These are phyloP conservation scores for Poicephalus meyeri DNA, from an alignment of 2,113 vertebrate genomes.

Conservation along the genomic window DNA sequence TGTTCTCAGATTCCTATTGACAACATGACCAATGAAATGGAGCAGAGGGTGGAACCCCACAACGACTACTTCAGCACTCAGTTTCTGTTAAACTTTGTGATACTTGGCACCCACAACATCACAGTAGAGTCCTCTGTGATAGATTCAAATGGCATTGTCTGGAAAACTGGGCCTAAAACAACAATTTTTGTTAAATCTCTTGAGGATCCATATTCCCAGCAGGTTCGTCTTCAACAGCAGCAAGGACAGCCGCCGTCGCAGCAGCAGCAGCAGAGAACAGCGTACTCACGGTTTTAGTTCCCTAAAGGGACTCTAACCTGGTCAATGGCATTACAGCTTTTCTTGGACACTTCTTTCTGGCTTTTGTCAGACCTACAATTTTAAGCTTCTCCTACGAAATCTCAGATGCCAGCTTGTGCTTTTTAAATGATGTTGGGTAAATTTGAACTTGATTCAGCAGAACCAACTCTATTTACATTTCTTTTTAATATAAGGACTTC, in stretches of 20 bases:
- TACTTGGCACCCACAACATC: slow-evolving; percentile 91
- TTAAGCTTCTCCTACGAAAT: not conserved
- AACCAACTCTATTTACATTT: not conserved
- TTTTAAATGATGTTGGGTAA: not conserved
- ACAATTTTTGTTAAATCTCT: slow-evolving; percentile 91
- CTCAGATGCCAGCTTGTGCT: not conserved
- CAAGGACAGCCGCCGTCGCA: slow-evolving; percentile 77
- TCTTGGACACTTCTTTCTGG: not conserved
- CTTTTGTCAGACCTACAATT: not conserved
- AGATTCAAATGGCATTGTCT: slow-evolving; percentile 89
- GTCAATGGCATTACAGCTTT: not conserved
- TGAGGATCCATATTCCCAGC: slow-evolving; percentile 94
- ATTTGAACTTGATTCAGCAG: not conserved
- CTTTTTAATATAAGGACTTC: not conserved
- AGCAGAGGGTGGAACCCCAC: slow-evolving; percentile 95
- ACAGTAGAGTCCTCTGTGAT: slow-evolving; percentile 94
- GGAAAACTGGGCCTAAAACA: slow-evolving; percentile 93
- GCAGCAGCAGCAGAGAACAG: slow-evolving; percentile 76
- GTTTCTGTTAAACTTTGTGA: slow-evolving; percentile 91
- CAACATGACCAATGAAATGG: slow-evolving; percentile 90
- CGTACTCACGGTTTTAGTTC: slow-evolving; percentile 73
- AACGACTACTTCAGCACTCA: slow-evolving; percentile 99
- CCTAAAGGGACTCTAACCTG: not conserved
- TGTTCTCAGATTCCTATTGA: slow-evolving; percentile 85
- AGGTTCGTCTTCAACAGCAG: slow-evolving; percentile 88